A percentile compares a stretch with the other conserved stretches of the same genome.
phyloP scores from a whole-genome alignment of 2,888 invertebrate species.

The Tenthredo distinguenda region DNA sequence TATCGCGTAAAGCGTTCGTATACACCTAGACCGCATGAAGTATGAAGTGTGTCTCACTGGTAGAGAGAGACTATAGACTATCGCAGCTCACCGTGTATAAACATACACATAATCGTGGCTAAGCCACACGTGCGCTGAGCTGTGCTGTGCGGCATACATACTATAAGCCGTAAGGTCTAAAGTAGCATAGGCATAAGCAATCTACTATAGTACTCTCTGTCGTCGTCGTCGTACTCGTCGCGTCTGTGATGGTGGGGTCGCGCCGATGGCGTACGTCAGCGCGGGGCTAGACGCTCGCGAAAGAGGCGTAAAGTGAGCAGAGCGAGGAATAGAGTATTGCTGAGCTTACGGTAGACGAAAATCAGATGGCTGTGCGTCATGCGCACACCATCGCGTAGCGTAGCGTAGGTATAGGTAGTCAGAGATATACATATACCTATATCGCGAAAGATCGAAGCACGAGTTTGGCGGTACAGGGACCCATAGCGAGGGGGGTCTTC shows the following conservation, averaged over 20 bases:
- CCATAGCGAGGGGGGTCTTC: slow-evolving; percentile 4
- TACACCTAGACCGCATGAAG: background rate
- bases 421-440: background rate
- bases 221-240: slow-evolving; percentile 51
- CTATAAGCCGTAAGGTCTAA: background rate
- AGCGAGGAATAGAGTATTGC: slow-evolving; percentile 14
- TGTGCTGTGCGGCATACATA: background rate
- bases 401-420: slow-evolving; percentile 1
- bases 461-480: slow-evolving; percentile 12
- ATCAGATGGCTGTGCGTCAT: slow-evolving; percentile 47
- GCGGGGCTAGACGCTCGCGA: slow-evolving; percentile 41
- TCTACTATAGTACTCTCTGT: slow-evolving; percentile 51
- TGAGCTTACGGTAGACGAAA: slow-evolving; percentile 46
- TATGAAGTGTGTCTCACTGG: slow-evolving; percentile 11
- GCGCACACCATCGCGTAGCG: slow-evolving; percentile 18
- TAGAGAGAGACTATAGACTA: slow-evolving; percentile 5
- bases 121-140: slow-evolving; percentile 29
- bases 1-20: slow-evolving; percentile 35
- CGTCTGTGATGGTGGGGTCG: slow-evolving; percentile 45
- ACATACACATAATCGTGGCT: slow-evolving; percentile 18
- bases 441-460: slow-evolving; percentile 28
- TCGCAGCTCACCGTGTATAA: slow-evolving; percentile 9
- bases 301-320: slow-evolving; percentile 43
- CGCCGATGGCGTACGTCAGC: slow-evolving; percentile 47
- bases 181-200: slow-evolving; percentile 42